Conservation (phyloP, 2,113 vertebrate genomes). For the Bos taurus region ARS-UCD2.0 NC_037334.1:75931501-75932000, state of each 20-base stretch:
- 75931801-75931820: not conserved
- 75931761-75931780: conserved; percentile 12
- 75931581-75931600: not conserved
- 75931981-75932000: conserved; percentile 46
- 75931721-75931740: conserved; percentile 17
- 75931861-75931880: not conserved
- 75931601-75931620: conserved; percentile 13
- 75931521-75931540: not conserved
- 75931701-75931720: not conserved
- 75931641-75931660: conserved; percentile 16
- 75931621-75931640: not conserved
- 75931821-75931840: not conserved
- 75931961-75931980: conserved; percentile 21
- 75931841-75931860: not conserved
- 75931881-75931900: not conserved
- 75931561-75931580: not conserved
- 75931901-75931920: not conserved
- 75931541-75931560: conserved; percentile 15
- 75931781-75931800: conserved; percentile 34
- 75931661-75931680: not conserved
- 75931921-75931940: not conserved
- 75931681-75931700: not conserved
- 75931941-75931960: not conserved
- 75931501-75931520: not conserved
- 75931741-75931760: not conserved